A percentile compares a stretch with the other conserved stretches of the same genome.
Evolutionary conservation across 2,888 invertebrate species (phyloP).

Genomic region (Sphaeridia pumilis): DNA sequence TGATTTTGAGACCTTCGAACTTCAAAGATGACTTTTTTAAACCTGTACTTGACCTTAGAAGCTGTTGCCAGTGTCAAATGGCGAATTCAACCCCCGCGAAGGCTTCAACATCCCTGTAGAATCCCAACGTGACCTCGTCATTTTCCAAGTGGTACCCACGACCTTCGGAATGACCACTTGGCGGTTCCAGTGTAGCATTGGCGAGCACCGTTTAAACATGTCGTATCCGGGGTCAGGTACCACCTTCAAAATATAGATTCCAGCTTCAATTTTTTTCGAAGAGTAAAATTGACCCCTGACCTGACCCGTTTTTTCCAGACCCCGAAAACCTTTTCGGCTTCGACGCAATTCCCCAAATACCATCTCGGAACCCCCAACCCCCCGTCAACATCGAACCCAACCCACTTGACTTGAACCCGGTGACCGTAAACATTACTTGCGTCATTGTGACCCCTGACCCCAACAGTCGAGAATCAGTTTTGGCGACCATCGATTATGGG

Average conservation of each 20-base stretch:
- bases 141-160: not conserved
- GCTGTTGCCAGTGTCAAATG: not conserved
- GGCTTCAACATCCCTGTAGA: not conserved
- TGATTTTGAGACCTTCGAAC: no score
- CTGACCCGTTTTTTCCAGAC: not conserved
- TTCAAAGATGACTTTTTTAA: no score
- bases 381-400: conserved; percentile 8
- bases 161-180: not conserved
- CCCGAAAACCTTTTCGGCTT: not conserved
- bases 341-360: not conserved
- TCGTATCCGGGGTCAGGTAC: not conserved
- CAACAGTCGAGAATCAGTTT: not conserved
- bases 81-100: not conserved
- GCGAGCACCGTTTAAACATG: not conserved
- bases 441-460: conserved; percentile 2
- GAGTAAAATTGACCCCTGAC: not conserved
- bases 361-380: not conserved
- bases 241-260: no score
- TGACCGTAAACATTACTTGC: conserved; percentile 12
- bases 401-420: not conserved
- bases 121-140: not conserved
- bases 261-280: no score
- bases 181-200: not conserved
- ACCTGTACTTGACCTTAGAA: not conserved
- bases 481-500: conserved; percentile 4